Base-by-base conservation (phyloP, 1,140 invertebrate species). In the Delia radicum region DNA sequence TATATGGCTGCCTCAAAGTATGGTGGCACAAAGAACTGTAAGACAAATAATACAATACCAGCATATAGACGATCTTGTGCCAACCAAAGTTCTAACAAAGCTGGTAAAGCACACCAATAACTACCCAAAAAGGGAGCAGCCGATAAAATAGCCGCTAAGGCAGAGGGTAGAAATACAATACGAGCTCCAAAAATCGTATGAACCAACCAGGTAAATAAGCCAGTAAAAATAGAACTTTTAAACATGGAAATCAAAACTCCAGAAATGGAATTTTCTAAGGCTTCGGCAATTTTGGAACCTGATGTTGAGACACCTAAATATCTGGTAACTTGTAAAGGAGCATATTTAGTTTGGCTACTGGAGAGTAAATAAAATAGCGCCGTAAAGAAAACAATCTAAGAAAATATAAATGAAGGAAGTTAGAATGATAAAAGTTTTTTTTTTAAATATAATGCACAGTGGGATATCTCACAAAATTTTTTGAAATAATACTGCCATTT, bases 221-320 rank as follows among this genome's bases (percentile, higher is more conserved):
- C 97, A 86, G 99, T 99, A 87, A 99, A 99, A 0, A 94, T 90
- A 3, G 96, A 94, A 90, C 99, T 96, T 88, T 99, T 99, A 76
- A 98, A 94, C 1, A 96, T 98, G 0, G 97, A 96, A 61, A 94
- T 91, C 82, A 99, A 96, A 3, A 99, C 95, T 42, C 91, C 89
- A 63, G 90, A 91, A n/a, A 93, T 89, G 2, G 92, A 91, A 78
- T 90, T 89, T 80, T 92, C 91, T 29, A 92, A 86, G n/a, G 83
- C 83, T 83, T 89, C 92, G 62, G 92, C 92, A 78, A 93, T 92
- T 24, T 93, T 91, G 1, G 92, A 91, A 76, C 92, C 92, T 76
- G 92, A 92, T 0, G 95, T 94, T 1, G 96, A 95, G 63, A 92
- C 89, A 1, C 94, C 95, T 91, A 79, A 91, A 90, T 78, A 89